phyloP scores from a whole-genome alignment of 2,888 invertebrate species.

The Villa cingulata region DNA sequence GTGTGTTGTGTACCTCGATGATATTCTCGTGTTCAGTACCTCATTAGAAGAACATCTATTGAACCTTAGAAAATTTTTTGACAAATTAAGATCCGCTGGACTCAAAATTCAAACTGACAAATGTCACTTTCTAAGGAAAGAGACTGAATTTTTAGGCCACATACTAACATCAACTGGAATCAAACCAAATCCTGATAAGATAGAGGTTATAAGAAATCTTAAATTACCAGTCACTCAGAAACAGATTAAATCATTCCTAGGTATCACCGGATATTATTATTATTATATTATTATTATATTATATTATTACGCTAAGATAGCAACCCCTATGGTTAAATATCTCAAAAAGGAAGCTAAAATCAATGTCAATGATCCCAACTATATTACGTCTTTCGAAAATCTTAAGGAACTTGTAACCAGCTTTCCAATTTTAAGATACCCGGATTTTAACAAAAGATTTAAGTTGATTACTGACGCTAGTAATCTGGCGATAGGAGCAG shows the following conservation, averaged over 20 bases:
- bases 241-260: conserved; percentile 1
- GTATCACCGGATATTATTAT: not conserved
- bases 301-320: not conserved
- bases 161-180: conserved; percentile 14
- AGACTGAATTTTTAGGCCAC: conserved; percentile 21
- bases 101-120: conserved; percentile 4
- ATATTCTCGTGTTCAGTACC: conserved; percentile 3
- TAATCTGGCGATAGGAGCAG: not conserved
- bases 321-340: not conserved
- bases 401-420: conserved; percentile 1
- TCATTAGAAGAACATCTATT: not conserved
- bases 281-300: not conserved
- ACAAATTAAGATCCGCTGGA: not conserved
- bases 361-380: not conserved
- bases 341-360: not conserved
- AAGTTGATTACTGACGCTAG: conserved; percentile 1
- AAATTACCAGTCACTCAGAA: not conserved
- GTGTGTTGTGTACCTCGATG: conserved; percentile 10
- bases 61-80: not conserved
- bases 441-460: not conserved
- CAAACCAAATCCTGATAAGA: conserved; percentile 11
- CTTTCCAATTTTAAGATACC: conserved; percentile 1
- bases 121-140: conserved; percentile 15
- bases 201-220: conserved; percentile 4
- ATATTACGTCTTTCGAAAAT: not conserved